Evolutionary conservation across 1,140 invertebrate genomes (phyloP), one percentile per base, ranked within the genome.

Genomic region (Paracyclopina nana): DNA sequence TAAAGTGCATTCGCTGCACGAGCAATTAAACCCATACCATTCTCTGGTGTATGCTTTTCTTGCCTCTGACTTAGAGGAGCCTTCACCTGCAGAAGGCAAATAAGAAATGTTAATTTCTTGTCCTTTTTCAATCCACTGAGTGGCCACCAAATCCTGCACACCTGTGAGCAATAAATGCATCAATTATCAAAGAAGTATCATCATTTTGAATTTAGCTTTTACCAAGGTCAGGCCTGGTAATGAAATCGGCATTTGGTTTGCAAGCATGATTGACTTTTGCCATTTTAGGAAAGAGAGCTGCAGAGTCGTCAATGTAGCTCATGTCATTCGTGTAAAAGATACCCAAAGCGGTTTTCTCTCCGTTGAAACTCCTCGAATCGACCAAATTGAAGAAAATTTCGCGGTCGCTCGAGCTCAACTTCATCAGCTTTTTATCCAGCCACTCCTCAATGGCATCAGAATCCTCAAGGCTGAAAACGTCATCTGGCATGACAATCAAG

Each of bases 301-400:
- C 34, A n/a, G n/a, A n/a, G 20, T 38, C 34, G 34, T 20, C 34
- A 8, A 16, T 38, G 8, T 16, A 38, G 20, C 20, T 20, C 34
- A 38, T 38, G 20, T 38, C 34, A 38, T 38, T 38, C n/a, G 34
- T 38, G 34, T 16, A 38, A 20, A 38, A 38, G 8, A 38, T 38
- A 2, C 34, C 34, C 3, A 2, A 38, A 9, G 14, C 14, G 34
- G 34, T 38, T 20, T 38, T 38, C 3, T 38, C 34, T 3, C 3
- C 34, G 3, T 38, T 20, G 34, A 5, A 2, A 38, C 34, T 38
- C 9, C 9, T 14, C 9, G 9, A 9, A 38, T 38, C 34, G 34
- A 20, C 14, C 34, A 38, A 38, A 20, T n/a, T 20, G n/a, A 38
- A 38, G 8, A 38, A 38, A 20, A 20, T 38, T 20, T n/a, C 14